These are phyloP conservation scores for Pyrochroa serraticornis DNA, from an alignment of 2,888 invertebrate genomes.

Conservation along the genomic window DNA sequence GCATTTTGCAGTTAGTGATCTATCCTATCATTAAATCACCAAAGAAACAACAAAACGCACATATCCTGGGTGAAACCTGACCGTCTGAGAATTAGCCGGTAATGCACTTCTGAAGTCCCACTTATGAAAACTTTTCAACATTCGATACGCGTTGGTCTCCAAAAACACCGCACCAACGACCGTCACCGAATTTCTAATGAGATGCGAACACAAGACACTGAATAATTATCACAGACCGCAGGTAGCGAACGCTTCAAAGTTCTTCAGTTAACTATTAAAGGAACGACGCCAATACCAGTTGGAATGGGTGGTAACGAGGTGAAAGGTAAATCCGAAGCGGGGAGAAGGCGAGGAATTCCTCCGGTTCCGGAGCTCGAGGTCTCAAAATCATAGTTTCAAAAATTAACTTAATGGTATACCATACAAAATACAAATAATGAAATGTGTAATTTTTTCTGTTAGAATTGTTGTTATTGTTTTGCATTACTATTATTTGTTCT, in stretches of 20 bases:
- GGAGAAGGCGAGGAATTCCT: conserved; percentile 34
- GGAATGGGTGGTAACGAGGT: conserved; percentile 40
- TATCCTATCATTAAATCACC: conserved; percentile 42
- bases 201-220: conserved; percentile 14
- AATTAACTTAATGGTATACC: no score
- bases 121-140: conserved; percentile 34
- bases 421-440: no score
- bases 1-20: conserved; percentile 29
- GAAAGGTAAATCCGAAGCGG: conserved; percentile 41
- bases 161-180: conserved; percentile 10
- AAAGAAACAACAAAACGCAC: conserved; percentile 32
- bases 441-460: no score
- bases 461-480: no score
- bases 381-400: not conserved
- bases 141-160: conserved; percentile 6
- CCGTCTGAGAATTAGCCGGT: conserved; percentile 25
- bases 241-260: conserved; percentile 18
- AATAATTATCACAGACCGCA: conserved; percentile 14
- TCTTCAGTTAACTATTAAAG: conserved; percentile 35
- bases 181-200: conserved; percentile 23
- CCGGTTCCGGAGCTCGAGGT: conserved; percentile 7
- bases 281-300: conserved; percentile 33
- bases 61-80: conserved; percentile 28
- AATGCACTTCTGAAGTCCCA: conserved; percentile 28
- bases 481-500: no score